Conservation (phyloP, 2,888 invertebrate species). For the Cantharis flavilabris region DNA sequence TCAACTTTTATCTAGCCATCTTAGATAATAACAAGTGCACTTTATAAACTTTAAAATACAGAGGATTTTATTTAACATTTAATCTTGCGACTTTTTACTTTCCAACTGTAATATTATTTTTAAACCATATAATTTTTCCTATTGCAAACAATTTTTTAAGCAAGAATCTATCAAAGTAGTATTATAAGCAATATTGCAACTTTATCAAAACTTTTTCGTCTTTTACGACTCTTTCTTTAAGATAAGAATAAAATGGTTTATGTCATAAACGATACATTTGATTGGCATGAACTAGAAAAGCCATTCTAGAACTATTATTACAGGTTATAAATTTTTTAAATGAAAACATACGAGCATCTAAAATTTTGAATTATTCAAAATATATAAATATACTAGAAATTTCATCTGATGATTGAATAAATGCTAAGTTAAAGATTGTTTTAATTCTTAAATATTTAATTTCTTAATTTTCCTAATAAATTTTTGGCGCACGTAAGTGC, state of each 20-base stretch:
- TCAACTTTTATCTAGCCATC: not conserved
- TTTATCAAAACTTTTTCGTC: not conserved
- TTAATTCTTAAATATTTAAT: not conserved
- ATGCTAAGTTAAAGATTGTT: not conserved
- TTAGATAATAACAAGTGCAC: not conserved
- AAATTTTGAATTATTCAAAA: not conserved
- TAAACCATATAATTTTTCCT: not conserved
- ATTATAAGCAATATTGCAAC: not conserved
- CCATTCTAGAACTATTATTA: not conserved
- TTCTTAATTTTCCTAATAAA: not conserved
- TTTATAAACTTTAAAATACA: not conserved
- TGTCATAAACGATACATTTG: not conserved
- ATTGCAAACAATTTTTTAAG: not conserved
- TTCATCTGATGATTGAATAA: too few relatives aligned
- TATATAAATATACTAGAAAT: too few relatives aligned
- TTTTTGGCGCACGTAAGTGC: not conserved
- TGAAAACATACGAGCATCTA: not conserved
- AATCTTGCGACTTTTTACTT: not conserved
- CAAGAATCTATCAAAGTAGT: not conserved
- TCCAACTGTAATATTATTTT: not conserved
- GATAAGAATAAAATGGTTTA: not conserved
- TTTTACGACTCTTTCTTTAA: not conserved
- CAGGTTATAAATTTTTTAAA: not conserved
- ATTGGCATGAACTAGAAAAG: not conserved
- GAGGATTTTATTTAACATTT: not conserved